phyloP scores from a whole-genome alignment of 2,888 invertebrate genomes.

The Drosophila phalerata region DNA sequence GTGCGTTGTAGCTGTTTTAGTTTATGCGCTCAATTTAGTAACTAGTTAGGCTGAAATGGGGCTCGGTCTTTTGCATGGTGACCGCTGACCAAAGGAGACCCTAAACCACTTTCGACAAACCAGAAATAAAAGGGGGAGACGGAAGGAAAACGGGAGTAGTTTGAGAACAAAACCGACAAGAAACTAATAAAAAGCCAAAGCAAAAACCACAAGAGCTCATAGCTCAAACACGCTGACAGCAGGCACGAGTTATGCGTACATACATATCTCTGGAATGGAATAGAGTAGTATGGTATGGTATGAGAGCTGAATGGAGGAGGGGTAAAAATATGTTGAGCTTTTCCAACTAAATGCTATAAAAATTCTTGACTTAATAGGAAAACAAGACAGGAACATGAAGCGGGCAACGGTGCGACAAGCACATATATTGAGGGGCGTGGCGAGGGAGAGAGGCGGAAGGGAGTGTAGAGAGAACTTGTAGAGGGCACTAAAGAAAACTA shows the following conservation, averaged over 20 bases:
- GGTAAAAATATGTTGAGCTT: constrained; percentile 74
- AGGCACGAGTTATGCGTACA: constrained; percentile 79
- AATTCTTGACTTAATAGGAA: constrained; percentile 81
- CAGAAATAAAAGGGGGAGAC: background rate
- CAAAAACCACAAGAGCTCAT: constrained; percentile 77
- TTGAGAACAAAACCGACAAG: constrained; percentile 53
- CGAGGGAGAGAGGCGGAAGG: background rate
- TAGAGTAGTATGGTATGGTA: background rate
- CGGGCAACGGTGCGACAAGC: constrained; percentile 23
- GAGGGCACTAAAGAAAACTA: constrained; percentile 75
- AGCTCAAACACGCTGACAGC: constrained; percentile 80
- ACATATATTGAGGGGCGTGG: background rate
- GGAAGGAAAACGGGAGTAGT: background rate
- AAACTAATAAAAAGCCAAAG: constrained; percentile 77
- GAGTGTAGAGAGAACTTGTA: constrained; percentile 48
- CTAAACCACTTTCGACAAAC: constrained; percentile 63
- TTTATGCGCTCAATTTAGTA: constrained; percentile 79
- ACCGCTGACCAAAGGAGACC: constrained; percentile 35
- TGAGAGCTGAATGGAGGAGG: background rate
- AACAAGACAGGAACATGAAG: constrained; percentile 74
- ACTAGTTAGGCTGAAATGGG: constrained; percentile 73
- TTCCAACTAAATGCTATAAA: constrained; percentile 81
- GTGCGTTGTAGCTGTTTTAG: constrained; percentile 63
- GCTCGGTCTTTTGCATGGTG: constrained; percentile 47
- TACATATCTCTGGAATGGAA: constrained; percentile 32